Base-by-base conservation (phyloP, 2,888 invertebrate species). In the Epiblema foenella region DNA sequence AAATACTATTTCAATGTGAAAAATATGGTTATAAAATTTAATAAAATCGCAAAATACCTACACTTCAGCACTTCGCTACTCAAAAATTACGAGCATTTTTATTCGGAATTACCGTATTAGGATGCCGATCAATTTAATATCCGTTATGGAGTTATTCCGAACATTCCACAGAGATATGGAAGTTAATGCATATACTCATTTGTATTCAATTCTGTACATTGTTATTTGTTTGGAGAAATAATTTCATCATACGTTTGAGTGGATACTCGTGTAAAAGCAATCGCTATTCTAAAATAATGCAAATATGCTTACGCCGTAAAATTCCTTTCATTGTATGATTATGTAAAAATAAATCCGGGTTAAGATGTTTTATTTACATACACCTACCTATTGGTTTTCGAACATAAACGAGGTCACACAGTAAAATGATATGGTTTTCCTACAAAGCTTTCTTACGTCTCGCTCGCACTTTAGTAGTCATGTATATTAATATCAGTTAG, bases 171-270 rank as follows among this genome's bases (percentile, higher is more conserved):
- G 18, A 51, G 11, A 12, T 52, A 59, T 46, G 64, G 51, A 58
- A 57, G 58, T 64, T 12, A 51, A 24, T 18, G 5, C 20, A 20
- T 37, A 54, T 20, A 20, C 64, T 65, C 20, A 29, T 65, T 46
- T 33, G 39, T 65, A 70, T 70, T 70, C 70, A 60, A 66, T 60
- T 52, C 39, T 52, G 46, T 66, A 20, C 42, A 70, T 52, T 59
- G 49, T 42, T 33, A 33, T 33, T 62, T 29, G 69, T 64, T 42
- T 20, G 58, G 20, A 15, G 18, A 57, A 52, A 59, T 33, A 65
- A 49, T 37, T 54, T 60, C 46, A 10, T 69, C 46, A 18, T 51
- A 17, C 29, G 9, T 62, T 57, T 63, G 18, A 70, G 70, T 70
- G 54, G 64, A 37, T 70, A 54, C 54, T 33, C 59, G 5, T 66